Conservation (phyloP, 1,140 invertebrate species). For the Aphidius ervi region DNA sequence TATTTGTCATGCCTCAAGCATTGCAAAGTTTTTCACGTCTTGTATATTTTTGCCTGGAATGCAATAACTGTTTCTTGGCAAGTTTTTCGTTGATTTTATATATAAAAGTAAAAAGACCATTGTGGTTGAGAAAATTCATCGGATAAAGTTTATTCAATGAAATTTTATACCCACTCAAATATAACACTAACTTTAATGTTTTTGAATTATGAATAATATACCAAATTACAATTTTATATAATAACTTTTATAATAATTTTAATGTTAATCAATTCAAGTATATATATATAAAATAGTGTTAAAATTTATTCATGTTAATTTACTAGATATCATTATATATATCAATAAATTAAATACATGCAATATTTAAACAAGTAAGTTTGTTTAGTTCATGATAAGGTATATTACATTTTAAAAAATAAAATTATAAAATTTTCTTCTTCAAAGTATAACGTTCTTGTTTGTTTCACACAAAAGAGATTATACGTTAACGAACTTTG, state of each 20-base stretch:
- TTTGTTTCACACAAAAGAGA: not conserved
- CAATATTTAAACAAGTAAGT: too few species aligned
- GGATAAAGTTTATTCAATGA: not conserved
- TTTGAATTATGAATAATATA: not conserved
- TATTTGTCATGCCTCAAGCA: not conserved
- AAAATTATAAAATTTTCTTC: too few species aligned
- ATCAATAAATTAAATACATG: too few species aligned
- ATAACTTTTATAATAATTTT: too few species aligned
- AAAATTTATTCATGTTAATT: too few species aligned
- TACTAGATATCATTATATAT: too few species aligned
- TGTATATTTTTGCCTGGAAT: not conserved
- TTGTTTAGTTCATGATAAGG: too few species aligned
- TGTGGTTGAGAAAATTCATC: conserved; percentile 12
- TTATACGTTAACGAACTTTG: conserved; percentile 8
- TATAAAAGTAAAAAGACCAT: not conserved
- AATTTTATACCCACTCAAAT: not conserved
- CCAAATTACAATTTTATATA: not conserved
- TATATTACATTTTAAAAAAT: too few species aligned
- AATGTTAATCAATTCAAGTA: too few species aligned
- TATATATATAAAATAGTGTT: too few species aligned
- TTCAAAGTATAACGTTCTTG: not conserved
- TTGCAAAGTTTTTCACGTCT: not conserved
- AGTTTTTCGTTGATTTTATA: conserved; percentile 7
- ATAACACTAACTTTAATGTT: not conserved
- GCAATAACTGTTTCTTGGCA: not conserved